Conservation (phyloP, 2,797 vertebrate genomes). For the Pangasius djambal region DNA sequence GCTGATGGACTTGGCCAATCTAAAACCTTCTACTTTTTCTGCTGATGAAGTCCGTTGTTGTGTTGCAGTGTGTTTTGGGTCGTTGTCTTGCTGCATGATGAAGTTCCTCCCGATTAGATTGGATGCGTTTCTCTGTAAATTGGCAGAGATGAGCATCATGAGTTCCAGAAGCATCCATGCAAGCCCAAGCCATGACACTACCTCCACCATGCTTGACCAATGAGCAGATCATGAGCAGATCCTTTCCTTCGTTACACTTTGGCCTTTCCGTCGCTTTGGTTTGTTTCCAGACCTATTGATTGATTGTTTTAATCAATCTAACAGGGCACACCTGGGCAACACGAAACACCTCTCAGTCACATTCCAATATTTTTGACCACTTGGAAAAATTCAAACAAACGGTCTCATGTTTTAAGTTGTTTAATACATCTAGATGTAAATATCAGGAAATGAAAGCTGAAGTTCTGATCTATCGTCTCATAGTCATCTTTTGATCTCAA, state of each 20-base stretch:
- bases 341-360: background rate
- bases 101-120: too few relatives aligned
- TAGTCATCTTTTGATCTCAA: background rate
- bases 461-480: background rate
- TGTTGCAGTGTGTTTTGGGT: too few relatives aligned
- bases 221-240: too few relatives aligned
- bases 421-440: background rate
- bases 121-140: too few relatives aligned
- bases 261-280: background rate
- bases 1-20: background rate
- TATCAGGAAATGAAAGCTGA: background rate
- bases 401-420: background rate
- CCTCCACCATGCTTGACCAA: background rate
- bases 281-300: background rate
- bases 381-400: background rate
- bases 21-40: too few relatives aligned
- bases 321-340: background rate
- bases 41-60: too few relatives aligned
- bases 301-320: background rate
- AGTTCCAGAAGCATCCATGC: background rate
- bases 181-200: background rate
- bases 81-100: too few relatives aligned
- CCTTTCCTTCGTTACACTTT: too few relatives aligned
- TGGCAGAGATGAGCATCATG: too few relatives aligned
- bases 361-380: background rate